These are phyloP conservation scores for Sardina pilchardus DNA, from an alignment of 2,113 vertebrate genomes.

Conservation along the genomic window DNA sequence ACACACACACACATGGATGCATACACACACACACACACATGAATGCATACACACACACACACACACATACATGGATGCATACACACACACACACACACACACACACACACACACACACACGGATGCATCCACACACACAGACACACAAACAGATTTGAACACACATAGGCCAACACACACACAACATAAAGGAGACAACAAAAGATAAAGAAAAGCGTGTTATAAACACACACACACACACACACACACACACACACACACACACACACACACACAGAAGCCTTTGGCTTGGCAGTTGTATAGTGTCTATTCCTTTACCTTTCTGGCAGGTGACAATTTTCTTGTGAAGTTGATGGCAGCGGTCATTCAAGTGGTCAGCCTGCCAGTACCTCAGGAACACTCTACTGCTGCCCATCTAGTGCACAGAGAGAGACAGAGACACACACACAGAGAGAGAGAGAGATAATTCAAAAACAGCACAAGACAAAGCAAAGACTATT, in stretches of 20 bases:
- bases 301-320: conserved; percentile 73
- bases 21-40: conserved; percentile 6
- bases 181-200: background rate
- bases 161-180: background rate
- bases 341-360: conserved; percentile 85
- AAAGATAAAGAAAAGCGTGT: background rate
- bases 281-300: too few species aligned
- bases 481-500: background rate
- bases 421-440: background rate
- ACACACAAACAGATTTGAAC: conserved; percentile 7
- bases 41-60: conserved; percentile 1
- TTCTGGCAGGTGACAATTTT: conserved; percentile 93
- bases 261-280: background rate
- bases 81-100: too few species aligned
- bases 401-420: conserved; percentile 84
- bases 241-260: background rate
- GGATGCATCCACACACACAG: background rate
- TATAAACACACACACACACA: background rate
- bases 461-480: background rate
- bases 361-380: conserved; percentile 87
- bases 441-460: background rate
- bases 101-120: too few species aligned
- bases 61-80: too few species aligned
- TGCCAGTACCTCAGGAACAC: conserved; percentile 95
- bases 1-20: too few species aligned